These are phyloP conservation scores for Drosophila aldrichi DNA, from an alignment of 2,888 invertebrate species.

Conservation along the genomic window DNA sequence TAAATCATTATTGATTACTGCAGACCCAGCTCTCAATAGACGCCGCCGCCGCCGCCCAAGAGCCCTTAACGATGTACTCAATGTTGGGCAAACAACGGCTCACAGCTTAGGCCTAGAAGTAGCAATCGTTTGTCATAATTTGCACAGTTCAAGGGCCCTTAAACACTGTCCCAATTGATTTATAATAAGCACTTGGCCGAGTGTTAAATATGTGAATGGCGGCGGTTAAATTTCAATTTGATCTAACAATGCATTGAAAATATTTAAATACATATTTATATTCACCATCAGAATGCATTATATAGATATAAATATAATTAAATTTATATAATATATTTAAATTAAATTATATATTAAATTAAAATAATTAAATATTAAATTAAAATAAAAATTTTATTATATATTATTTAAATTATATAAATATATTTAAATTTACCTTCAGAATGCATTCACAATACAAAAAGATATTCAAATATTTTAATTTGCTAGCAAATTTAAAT, in stretches of 20 bases:
- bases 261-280: background rate
- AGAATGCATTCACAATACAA: too few species aligned
- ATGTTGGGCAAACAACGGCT: slow-evolving; percentile 20
- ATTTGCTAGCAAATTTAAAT: too few species aligned
- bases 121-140: slow-evolving; percentile 48
- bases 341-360: too few species aligned
- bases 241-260: background rate
- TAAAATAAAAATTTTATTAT: too few species aligned
- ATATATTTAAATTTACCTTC: too few species aligned
- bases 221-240: background rate
- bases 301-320: background rate
- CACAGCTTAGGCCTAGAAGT: slow-evolving; percentile 3
- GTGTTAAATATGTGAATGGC: background rate
- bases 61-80: slow-evolving; percentile 19
- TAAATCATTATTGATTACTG: slow-evolving; percentile 56
- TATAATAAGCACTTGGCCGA: background rate
- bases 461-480: too few species aligned
- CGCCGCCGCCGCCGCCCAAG: background rate
- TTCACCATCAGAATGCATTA: background rate
- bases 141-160: background rate
- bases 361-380: too few species aligned
- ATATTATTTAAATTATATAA: too few species aligned
- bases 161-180: slow-evolving; percentile 7
- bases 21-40: background rate
- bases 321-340: too few species aligned